Base-by-base conservation (phyloP, 2,888 invertebrate genomes). In the Busseola fusca region DNA sequence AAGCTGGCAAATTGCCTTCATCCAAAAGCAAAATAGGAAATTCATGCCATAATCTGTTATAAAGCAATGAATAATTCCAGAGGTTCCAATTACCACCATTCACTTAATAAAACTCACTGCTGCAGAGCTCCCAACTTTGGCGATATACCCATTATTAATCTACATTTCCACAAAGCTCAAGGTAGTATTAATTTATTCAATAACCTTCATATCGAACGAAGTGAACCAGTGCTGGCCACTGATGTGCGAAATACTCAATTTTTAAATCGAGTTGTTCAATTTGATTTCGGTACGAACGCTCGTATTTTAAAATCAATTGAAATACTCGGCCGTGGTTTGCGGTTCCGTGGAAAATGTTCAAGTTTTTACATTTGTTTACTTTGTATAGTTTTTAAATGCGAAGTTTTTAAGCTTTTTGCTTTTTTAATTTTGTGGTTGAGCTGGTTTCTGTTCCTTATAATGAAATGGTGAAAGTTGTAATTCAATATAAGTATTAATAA, bases 241-340 rank as follows among this genome's bases (percentile, higher is more conserved):
- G 69, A 69, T 70, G 84, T 70, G 74, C 54, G 58, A 78, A 84
- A 82, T 70, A 60, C 72, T 66, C 72, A 42, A 74, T 59, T 74
- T 84, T 84, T 81, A 74, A 84, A 81, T 83, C 78, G 71, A 84
- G 78, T 81, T 83, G 81, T 72, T 65, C 67, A 69, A 81, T 81
- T 78, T 58, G 63, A 74, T 72, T 65, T 78, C 40, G 67, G 69
- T 58, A 50, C 63, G 58, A 74, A 65, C 68, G 68, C 18, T 57
- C 67, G 84, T 65, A 72, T 81, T 83, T 81, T 74, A 77, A 84
- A 82, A 84, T 84, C 81, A 83, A 81, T 82, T 52, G 58, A 57
- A 76, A 67, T 16, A 45, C 59, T 62, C 69, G 59, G 42, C 58
- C 52, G 77, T 37, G 68, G 67, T 68, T 65, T 71, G 81, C 57